Conservation (phyloP, 2,888 invertebrate genomes). For the Cremastobaeus sp. region DNA sequence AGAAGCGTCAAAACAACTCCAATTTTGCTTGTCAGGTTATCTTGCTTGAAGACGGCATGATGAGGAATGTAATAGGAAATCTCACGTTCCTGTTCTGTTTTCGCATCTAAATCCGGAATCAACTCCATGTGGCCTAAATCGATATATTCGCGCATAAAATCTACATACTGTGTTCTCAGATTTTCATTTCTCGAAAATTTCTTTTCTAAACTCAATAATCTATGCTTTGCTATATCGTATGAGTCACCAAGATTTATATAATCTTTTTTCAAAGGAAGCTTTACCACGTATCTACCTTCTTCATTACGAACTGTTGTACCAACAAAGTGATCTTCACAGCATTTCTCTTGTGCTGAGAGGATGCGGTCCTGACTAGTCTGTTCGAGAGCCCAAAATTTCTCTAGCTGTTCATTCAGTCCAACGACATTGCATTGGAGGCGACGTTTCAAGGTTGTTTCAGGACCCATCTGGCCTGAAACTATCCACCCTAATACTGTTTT, state of each 20-base stretch:
- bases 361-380: not conserved
- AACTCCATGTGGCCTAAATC: not conserved
- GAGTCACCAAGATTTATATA: conserved; percentile 8
- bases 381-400: conserved; percentile 39
- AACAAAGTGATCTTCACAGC: not conserved
- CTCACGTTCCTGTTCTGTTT: too few species aligned
- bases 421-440: not conserved
- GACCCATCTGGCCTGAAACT: conserved; percentile 8
- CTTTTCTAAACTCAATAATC: conserved; percentile 10
- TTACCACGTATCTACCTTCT: conserved; percentile 45
- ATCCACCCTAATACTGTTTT: conserved; percentile 29
- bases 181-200: not conserved
- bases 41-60: not conserved
- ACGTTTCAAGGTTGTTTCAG: not conserved
- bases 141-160: not conserved
- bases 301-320: conserved; percentile 6
- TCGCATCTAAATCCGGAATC: not conserved
- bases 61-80: not conserved
- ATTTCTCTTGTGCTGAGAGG: not conserved
- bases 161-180: not conserved
- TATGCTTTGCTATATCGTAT: not conserved
- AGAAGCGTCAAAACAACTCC: conserved; percentile 63
- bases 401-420: conserved; percentile 1
- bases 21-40: not conserved
- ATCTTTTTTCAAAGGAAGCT: conserved; percentile 18